A percentile compares a stretch with the other conserved stretches of the same genome.
Conservation (phyloP, 2,797 vertebrate genomes). For the Platyrinchus mystaceus region DNA sequence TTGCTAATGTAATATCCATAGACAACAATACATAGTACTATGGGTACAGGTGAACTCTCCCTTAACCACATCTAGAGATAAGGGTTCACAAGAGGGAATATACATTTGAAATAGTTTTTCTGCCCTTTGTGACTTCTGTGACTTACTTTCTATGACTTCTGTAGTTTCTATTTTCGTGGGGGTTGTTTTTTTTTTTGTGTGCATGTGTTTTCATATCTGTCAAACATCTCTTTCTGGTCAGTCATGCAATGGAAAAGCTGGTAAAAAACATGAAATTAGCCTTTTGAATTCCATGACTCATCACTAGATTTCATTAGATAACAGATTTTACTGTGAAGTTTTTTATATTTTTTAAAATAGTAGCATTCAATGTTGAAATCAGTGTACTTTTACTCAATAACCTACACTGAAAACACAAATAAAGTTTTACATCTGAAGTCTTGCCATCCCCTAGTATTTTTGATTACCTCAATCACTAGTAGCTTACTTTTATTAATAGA, state of each 20-base stretch:
- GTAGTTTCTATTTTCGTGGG: not conserved
- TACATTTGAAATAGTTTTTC: not conserved
- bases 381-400: not conserved
- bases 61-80: not conserved
- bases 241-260: not conserved
- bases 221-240: not conserved
- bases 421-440: not conserved
- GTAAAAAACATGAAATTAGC: not conserved
- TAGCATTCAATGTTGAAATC: not conserved
- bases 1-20: not conserved
- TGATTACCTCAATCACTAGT: not conserved
- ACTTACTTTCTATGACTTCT: not conserved
- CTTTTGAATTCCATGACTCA: not conserved
- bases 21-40: not conserved
- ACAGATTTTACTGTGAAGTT: not conserved
- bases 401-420: not conserved
- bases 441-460: not conserved
- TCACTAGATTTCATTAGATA: not conserved
- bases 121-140: not conserved
- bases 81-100: not conserved
- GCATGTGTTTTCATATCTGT: not conserved
- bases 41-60: not conserved
- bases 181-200: not conserved
- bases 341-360: not conserved
- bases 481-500: constrained; percentile 12